phyloP scores from a whole-genome alignment of 2,888 invertebrate genomes.

The Drosophila diplacantha region DNA sequence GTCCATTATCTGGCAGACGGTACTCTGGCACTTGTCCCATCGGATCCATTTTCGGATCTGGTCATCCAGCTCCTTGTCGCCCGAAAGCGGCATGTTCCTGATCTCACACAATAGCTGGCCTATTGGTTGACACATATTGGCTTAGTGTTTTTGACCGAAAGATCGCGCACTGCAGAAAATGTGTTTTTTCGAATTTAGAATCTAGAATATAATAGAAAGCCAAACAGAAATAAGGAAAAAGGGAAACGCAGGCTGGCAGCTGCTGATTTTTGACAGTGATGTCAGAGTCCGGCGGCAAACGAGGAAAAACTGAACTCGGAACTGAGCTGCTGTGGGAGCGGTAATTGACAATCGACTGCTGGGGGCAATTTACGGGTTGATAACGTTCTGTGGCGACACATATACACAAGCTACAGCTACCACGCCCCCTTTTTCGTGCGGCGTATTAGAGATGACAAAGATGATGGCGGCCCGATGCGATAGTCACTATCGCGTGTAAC shows the following conservation, averaged over 20 bases:
- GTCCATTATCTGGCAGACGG: slow-evolving; percentile 81
- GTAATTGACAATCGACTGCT: slow-evolving; percentile 4
- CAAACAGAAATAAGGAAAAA: slow-evolving; percentile 7
- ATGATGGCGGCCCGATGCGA: neutral
- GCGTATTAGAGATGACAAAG: slow-evolving; percentile 3
- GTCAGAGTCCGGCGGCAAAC: slow-evolving; percentile 16
- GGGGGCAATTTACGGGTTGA: slow-evolving; percentile 13
- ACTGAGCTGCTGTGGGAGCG: slow-evolving; percentile 5
- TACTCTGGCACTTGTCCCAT: slow-evolving; percentile 86
- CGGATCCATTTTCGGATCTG: slow-evolving; percentile 86
- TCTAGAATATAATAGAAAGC: neutral
- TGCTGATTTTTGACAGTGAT: slow-evolving; percentile 26
- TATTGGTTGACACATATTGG: slow-evolving; percentile 39
- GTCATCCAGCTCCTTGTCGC: slow-evolving; percentile 79
- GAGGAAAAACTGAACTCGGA: slow-evolving; percentile 4
- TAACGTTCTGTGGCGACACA: slow-evolving; percentile 16
- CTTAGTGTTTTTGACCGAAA: slow-evolving; percentile 10
- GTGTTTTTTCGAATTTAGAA: slow-evolving; percentile 25
- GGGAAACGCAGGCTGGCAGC: slow-evolving; percentile 9
- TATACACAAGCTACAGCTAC: slow-evolving; percentile 1
- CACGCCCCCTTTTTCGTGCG: slow-evolving; percentile 16
- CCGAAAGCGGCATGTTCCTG: slow-evolving; percentile 43
- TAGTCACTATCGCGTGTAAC: neutral
- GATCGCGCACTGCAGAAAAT: slow-evolving; percentile 15
- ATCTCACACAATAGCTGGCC: slow-evolving; percentile 49